Evolutionary conservation across 2,113 vertebrate species (phyloP).

Genomic region (Microcebus ravelobensis): DNA sequence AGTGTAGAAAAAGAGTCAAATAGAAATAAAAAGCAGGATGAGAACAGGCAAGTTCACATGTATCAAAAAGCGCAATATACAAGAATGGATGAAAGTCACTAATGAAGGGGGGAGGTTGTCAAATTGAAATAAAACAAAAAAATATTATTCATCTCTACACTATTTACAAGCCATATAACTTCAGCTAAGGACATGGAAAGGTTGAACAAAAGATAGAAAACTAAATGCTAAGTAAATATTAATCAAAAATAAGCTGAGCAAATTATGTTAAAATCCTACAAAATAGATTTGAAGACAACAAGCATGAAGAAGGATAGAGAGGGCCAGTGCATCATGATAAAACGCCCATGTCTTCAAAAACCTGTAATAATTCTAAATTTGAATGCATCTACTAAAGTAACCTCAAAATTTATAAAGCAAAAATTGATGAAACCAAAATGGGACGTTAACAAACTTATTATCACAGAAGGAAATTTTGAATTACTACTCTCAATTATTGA

Average conservation of each 20-base stretch:
- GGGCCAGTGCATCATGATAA: not conserved
- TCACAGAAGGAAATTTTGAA: not conserved
- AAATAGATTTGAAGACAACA: not conserved
- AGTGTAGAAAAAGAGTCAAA: not conserved
- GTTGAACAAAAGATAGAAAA: not conserved
- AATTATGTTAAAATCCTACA: not conserved
- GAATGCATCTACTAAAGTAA: not conserved
- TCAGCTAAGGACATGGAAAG: not conserved
- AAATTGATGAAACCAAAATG: not conserved
- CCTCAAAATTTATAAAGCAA: slow-evolving; percentile 2
- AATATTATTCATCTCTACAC: not conserved
- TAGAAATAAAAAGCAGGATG: not conserved
- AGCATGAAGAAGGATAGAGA: not conserved
- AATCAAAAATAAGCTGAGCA: not conserved
- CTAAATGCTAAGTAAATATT: not conserved
- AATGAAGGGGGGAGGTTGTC: not conserved
- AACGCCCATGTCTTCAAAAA: not conserved
- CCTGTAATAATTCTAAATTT: not conserved
- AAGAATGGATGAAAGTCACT: not conserved
- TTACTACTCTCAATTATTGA: not conserved
- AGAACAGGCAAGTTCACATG: not conserved
- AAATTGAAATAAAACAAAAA: not conserved
- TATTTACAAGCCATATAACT: not conserved
- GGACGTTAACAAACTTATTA: not conserved
- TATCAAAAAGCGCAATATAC: not conserved